Conservation (phyloP, 2,888 invertebrate species). For the Euproctis similis region DNA sequence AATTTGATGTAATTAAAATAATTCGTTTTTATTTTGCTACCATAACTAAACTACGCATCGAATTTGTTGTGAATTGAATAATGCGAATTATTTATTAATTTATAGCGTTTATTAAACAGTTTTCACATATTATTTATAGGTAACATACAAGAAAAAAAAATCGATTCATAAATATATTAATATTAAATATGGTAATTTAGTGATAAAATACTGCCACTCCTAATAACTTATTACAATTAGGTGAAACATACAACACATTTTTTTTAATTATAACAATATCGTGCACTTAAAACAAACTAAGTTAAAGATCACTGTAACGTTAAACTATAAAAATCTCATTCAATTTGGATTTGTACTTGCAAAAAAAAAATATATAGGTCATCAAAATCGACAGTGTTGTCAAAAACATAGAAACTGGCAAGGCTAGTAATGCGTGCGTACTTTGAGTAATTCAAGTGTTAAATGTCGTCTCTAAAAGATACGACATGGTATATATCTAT, state of each 20-base stretch:
- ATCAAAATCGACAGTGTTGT: constrained; percentile 64
- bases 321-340: constrained; percentile 73
- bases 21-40: constrained; percentile 10
- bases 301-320: constrained; percentile 71
- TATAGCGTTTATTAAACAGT: constrained; percentile 71
- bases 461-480: constrained; percentile 33
- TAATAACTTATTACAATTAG: constrained; percentile 70
- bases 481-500: constrained; percentile 32
- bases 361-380: constrained; percentile 67
- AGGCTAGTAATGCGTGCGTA: constrained; percentile 71
- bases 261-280: constrained; percentile 68
- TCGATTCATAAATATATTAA: constrained; percentile 65
- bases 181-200: constrained; percentile 60
- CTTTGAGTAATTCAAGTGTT: constrained; percentile 41
- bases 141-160: constrained; percentile 70
- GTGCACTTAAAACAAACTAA: constrained; percentile 71
- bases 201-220: constrained; percentile 68
- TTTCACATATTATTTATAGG: constrained; percentile 72
- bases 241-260: constrained; percentile 71
- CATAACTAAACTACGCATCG: constrained; percentile 7
- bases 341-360: constrained; percentile 75
- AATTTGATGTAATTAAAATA: constrained; percentile 24
- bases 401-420: constrained; percentile 74
- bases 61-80: constrained; percentile 53
- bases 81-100: constrained; percentile 65